phyloP scores from a whole-genome alignment of 2,797 vertebrate genomes.

The Xenentodon cancila region DNA sequence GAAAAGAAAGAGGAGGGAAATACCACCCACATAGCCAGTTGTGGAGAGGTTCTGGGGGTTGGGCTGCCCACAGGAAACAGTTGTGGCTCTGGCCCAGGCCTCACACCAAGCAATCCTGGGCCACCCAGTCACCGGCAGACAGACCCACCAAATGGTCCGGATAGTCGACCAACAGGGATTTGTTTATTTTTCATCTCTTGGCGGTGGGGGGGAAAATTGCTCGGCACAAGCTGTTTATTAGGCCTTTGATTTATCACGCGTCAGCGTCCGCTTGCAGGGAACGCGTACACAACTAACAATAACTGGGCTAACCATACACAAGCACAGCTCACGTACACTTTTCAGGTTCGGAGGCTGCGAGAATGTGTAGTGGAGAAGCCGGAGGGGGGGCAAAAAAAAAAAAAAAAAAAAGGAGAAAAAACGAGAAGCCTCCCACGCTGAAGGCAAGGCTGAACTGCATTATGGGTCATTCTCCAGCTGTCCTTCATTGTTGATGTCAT shows the following conservation, averaged over 20 bases:
- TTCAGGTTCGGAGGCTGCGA: constrained; percentile 62
- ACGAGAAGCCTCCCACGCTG: constrained; percentile 64
- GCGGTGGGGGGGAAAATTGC: constrained; percentile 68
- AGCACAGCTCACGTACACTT: constrained; percentile 74
- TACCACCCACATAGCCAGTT: constrained; percentile 85
- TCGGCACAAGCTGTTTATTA: constrained; percentile 83
- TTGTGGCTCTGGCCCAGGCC: constrained; percentile 84
- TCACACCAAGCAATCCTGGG: constrained; percentile 82
- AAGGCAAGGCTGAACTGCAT: constrained; percentile 67
- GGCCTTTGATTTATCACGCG: constrained; percentile 85
- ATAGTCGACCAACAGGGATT: constrained; percentile 71
- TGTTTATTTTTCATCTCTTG: constrained; percentile 87
- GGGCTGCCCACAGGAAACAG: constrained; percentile 84
- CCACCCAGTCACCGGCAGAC: constrained; percentile 84
- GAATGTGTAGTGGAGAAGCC: constrained; percentile 38
- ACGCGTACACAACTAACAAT: constrained; percentile 50
- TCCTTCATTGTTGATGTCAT: constrained; percentile 70
- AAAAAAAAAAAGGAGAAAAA: constrained; percentile 34
- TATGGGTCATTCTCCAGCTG: constrained; percentile 77
- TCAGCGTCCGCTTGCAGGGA: constrained; percentile 72
- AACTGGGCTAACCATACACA: constrained; percentile 53
- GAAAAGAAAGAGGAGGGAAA: constrained; percentile 69
- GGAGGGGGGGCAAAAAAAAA: constrained; percentile 21
- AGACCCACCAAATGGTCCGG: constrained; percentile 79
- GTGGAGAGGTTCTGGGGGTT: constrained; percentile 76